Conservation (phyloP, 2,888 invertebrate species). For the Orthosia cruda region DNA sequence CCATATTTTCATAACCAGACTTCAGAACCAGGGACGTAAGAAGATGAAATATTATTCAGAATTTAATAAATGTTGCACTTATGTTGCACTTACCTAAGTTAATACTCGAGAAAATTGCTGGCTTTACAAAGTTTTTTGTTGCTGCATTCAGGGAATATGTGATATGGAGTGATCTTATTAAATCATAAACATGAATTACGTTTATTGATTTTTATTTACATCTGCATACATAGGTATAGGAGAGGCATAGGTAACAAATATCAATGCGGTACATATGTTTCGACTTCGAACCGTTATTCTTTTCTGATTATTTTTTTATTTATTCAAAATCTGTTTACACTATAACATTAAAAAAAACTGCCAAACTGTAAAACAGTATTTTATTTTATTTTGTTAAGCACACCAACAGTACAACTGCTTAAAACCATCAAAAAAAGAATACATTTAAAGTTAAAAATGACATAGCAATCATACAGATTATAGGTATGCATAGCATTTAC, state of each 20-base stretch:
- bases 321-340: no score
- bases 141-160: background rate
- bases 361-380: background rate
- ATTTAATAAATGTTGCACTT: constrained; percentile 49
- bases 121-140: background rate
- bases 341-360: no score
- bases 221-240: no score
- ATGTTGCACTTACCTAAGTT: constrained; percentile 11
- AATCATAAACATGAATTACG: background rate
- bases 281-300: no score
- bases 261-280: background rate
- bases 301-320: no score
- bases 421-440: no score
- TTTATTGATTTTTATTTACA: background rate
- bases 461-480: no score
- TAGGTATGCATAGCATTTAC: no score
- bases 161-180: background rate
- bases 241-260: background rate
- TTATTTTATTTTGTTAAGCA: background rate
- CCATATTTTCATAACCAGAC: constrained; percentile 37
- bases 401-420: no score
- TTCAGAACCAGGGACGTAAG: constrained; percentile 24
- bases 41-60: constrained; percentile 36
- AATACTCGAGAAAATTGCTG: background rate
- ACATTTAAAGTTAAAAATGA: no score